These are phyloP conservation scores for Ceratosolen fusciceps DNA, from an alignment of 1,140 invertebrate species.

Conservation along the genomic window DNA sequence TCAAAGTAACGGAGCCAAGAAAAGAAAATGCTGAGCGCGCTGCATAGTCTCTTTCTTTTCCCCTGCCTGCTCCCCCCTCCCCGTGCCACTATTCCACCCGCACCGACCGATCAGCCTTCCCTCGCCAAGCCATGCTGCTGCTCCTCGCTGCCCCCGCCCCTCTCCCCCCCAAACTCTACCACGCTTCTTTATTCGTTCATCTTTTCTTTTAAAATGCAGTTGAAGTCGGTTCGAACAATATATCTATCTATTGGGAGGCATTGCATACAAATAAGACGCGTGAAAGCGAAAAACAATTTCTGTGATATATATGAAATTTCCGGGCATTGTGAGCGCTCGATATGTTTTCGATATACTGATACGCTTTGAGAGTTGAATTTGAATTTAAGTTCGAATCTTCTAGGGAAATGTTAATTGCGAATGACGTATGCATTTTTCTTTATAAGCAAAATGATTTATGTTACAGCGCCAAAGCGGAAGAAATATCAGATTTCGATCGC, in stretches of 20 bases:
- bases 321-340: slow-evolving; percentile 21
- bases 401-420: slow-evolving; percentile 4
- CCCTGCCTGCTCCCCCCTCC: no score
- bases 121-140: no score
- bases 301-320: slow-evolving; percentile 62
- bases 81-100: no score
- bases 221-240: not conserved
- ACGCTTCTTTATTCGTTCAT: slow-evolving; percentile 17
- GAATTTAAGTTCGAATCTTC: not conserved
- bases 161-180: no score
- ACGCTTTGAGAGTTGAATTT: not conserved
- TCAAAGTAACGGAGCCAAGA: slow-evolving; percentile 8
- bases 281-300: slow-evolving; percentile 58
- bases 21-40: slow-evolving; percentile 6
- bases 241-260: slow-evolving; percentile 54
- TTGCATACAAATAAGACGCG: slow-evolving; percentile 60
- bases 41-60: not conserved
- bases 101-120: no score
- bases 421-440: not conserved
- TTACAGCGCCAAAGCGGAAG: no score
- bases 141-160: no score
- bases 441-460: no score
- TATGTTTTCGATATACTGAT: slow-evolving; percentile 21
- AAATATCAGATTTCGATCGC: no score
- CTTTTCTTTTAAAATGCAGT: slow-evolving; percentile 2